Evolutionary conservation across 2,888 invertebrate species (phyloP).

Genomic region (Tuberolachnus salignus): DNA sequence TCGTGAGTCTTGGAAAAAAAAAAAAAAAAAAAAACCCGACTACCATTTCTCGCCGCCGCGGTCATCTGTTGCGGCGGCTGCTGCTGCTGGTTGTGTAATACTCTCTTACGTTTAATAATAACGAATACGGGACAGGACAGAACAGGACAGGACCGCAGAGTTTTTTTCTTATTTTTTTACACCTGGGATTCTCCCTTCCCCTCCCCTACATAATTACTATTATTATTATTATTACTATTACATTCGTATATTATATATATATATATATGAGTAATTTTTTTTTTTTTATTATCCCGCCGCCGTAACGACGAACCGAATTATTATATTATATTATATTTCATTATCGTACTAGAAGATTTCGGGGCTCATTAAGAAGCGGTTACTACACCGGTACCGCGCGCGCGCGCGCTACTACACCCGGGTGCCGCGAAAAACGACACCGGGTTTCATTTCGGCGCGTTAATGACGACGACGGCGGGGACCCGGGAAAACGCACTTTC

Average conservation of each 20-base stretch:
- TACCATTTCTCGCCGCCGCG: neutral
- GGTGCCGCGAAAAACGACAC: too few relatives aligned
- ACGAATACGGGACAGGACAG: neutral
- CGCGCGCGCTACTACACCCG: too few relatives aligned
- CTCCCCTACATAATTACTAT: neutral
- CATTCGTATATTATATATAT: neutral
- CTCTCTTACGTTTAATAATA: neutral
- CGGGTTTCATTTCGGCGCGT: slow-evolving; percentile 48
- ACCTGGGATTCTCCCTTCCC: neutral
- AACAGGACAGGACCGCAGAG: neutral
- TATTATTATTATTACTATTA: slow-evolving; percentile 37
- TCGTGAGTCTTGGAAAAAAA: neutral
- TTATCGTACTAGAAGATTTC: slow-evolving; percentile 52
- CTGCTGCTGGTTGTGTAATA: too few relatives aligned
- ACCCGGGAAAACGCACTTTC: slow-evolving; percentile 21
- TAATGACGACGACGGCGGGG: slow-evolving; percentile 26
- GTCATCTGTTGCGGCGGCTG: slow-evolving; percentile 44
- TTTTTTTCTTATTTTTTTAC: slow-evolving; percentile 27
- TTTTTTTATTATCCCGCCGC: neutral
- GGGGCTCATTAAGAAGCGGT: slow-evolving; percentile 56
- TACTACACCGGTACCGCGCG: too few relatives aligned
- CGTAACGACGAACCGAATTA: slow-evolving; percentile 52
- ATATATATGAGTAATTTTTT: slow-evolving; percentile 26
- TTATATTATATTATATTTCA: too few relatives aligned
- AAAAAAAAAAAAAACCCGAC: slow-evolving; percentile 31